Percentiles rank a stretch among this genome's conserved stretches.
Conservation (phyloP, 2,888 invertebrate species). For the Drosophila prolongata region DNA sequence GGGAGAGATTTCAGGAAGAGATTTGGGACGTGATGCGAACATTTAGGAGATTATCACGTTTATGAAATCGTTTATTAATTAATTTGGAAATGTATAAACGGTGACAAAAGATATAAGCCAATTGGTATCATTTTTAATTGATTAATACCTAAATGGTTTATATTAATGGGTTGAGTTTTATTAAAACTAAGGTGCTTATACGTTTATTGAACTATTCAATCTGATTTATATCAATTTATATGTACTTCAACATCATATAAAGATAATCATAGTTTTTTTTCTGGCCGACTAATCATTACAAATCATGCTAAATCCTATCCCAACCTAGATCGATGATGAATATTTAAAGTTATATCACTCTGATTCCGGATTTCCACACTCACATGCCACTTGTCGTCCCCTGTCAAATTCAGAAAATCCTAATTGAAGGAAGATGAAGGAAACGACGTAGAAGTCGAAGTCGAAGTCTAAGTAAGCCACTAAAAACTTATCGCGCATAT, state of each 20-base stretch:
- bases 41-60: neutral
- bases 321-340: neutral
- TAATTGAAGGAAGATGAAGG: neutral
- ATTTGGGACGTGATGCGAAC: neutral
- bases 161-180: no score
- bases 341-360: conserved; percentile 11
- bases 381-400: conserved; percentile 15
- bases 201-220: no score
- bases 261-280: neutral
- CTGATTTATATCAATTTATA: no score
- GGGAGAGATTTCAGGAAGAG: conserved; percentile 3
- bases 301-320: neutral
- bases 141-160: no score
- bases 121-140: no score
- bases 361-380: conserved; percentile 2
- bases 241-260: no score
- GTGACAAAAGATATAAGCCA: neutral
- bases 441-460: conserved; percentile 26
- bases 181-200: no score
- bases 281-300: neutral
- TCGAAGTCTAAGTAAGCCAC: conserved; percentile 61
- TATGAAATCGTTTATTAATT: neutral
- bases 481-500: conserved; percentile 77
- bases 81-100: neutral
- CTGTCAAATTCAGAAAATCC: conserved; percentile 7